Conservation (phyloP, 2,888 invertebrate genomes). For the Lasiommata megera region DNA sequence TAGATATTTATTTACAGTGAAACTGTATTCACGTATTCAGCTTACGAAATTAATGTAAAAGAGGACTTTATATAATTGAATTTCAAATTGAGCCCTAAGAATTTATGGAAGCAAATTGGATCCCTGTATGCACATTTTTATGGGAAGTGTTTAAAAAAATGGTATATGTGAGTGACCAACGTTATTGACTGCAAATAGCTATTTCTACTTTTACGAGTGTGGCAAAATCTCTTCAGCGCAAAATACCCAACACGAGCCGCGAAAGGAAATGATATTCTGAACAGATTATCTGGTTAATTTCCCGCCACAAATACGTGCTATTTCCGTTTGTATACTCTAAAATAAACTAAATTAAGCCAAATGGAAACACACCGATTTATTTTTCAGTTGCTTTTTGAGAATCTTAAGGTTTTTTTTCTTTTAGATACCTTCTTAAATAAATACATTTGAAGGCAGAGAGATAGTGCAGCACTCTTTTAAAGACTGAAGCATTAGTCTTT, state of each 20-base stretch:
- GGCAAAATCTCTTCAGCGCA: constrained; percentile 14
- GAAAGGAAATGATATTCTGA: constrained; percentile 68
- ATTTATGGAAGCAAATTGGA: constrained; percentile 26
- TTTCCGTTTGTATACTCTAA: constrained; percentile 34
- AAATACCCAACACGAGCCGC: constrained; percentile 44
- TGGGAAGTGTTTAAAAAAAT: constrained; percentile 42
- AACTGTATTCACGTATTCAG: too few relatives aligned
- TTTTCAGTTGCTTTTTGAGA: neutral
- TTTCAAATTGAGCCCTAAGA: constrained; percentile 31
- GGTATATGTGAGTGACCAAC: neutral
- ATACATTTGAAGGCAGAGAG: too few relatives aligned
- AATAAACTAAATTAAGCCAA: constrained; percentile 9
- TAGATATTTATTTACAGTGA: too few relatives aligned
- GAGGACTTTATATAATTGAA: constrained; percentile 25
- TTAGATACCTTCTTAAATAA: too few relatives aligned
- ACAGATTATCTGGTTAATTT: constrained; percentile 69
- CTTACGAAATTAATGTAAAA: neutral
- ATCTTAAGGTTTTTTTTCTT: neutral
- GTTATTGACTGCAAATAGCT: neutral
- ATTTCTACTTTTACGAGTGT: neutral
- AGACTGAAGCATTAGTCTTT: too few relatives aligned
- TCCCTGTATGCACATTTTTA: constrained; percentile 78
- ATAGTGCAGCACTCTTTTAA: too few relatives aligned
- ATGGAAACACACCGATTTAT: neutral
- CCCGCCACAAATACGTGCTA: constrained; percentile 51